Evolutionary conservation across 2,797 vertebrate genomes (phyloP).

Genomic region (Corythornis leucogaster): DNA sequence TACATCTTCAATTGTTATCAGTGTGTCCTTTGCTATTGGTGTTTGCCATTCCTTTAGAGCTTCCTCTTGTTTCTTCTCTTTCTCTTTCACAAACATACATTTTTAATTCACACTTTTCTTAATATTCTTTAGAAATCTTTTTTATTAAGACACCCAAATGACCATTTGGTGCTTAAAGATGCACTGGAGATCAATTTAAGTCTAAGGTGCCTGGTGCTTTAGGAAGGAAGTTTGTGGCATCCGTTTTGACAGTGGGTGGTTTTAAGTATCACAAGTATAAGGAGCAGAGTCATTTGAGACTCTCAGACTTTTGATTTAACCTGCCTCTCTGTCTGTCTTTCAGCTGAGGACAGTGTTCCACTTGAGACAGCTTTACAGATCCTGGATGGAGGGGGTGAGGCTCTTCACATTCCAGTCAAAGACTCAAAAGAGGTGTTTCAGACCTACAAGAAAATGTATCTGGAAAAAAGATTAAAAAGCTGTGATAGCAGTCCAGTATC

Average conservation of each 20-base stretch:
- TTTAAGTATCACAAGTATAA: not conserved
- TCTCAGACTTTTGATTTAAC: slow-evolving; percentile 13
- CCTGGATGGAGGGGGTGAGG: slow-evolving; percentile 63
- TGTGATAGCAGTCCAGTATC: slow-evolving; percentile 47
- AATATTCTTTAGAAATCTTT: not conserved
- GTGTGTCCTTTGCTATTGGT: not conserved
- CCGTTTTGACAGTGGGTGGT: not conserved
- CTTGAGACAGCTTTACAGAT: slow-evolving; percentile 62
- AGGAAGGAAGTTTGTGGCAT: not conserved
- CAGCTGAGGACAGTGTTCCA: slow-evolving; percentile 60
- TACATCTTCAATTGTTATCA: not conserved
- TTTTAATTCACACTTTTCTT: not conserved
- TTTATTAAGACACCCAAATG: not conserved
- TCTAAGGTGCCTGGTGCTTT: not conserved
- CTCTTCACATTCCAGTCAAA: slow-evolving; percentile 51
- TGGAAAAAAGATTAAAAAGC: slow-evolving; percentile 76
- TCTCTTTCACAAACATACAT: not conserved
- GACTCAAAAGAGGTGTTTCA: slow-evolving; percentile 77
- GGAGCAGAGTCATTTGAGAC: not conserved
- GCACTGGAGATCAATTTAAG: not conserved
- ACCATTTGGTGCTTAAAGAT: not conserved
- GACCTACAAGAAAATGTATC: slow-evolving; percentile 77
- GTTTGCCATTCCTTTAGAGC: not conserved
- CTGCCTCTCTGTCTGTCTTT: slow-evolving; percentile 38
- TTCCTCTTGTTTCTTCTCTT: not conserved